Conservation (phyloP, 2,888 invertebrate species). For the Octodonta nipae region DNA sequence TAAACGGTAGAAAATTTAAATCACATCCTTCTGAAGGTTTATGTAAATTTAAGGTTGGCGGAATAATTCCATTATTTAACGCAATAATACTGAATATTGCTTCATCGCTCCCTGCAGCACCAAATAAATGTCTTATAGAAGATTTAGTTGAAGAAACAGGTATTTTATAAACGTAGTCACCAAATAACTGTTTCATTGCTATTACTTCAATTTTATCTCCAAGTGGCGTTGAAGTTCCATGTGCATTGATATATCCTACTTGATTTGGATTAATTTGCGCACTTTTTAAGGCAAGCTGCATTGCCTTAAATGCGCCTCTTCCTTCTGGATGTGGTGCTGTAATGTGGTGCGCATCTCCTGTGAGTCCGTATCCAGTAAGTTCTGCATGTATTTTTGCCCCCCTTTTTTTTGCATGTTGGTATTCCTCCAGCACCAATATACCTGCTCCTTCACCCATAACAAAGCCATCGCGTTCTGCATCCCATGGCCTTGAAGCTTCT, state of each 20-base stretch:
- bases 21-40: too few species aligned
- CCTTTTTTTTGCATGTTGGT: not conserved
- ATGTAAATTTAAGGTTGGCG: too few species aligned
- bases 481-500: conserved; percentile 1
- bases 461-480: not conserved
- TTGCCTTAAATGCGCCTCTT: not conserved
- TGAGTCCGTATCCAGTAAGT: not conserved
- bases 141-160: too few species aligned
- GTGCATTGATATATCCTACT: not conserved
- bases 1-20: too few species aligned
- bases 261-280: not conserved
- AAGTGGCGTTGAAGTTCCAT: too few species aligned
- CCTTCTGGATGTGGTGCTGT: conserved; percentile 1
- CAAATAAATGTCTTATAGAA: too few species aligned
- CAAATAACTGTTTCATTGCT: too few species aligned
- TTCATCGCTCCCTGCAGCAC: too few species aligned
- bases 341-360: conserved; percentile 1
- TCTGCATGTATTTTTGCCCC: not conserved
- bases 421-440: conserved; percentile 1
- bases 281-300: not conserved
- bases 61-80: too few species aligned
- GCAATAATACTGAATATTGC: too few species aligned
- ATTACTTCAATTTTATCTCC: too few species aligned
- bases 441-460: conserved; percentile 1
- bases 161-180: too few species aligned